phyloP scores from a whole-genome alignment of 2,888 invertebrate genomes.

The Latrodectus elegans region DNA sequence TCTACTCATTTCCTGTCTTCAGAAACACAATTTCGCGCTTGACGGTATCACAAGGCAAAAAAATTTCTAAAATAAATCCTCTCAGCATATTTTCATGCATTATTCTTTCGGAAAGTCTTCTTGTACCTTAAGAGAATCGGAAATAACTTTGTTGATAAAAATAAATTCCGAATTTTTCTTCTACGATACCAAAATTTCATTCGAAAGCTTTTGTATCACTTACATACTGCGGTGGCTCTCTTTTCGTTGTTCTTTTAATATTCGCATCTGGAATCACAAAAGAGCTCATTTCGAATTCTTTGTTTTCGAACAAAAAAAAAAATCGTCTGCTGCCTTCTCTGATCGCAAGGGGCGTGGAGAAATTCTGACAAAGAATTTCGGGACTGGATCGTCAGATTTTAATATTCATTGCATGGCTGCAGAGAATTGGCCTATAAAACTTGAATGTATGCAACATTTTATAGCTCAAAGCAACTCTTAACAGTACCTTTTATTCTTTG shows the following conservation, averaged over 20 bases:
- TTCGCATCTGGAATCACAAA: conserved; percentile 43
- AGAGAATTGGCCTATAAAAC: conserved; percentile 25
- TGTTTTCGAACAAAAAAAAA: neutral
- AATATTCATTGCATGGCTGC: conserved; percentile 25
- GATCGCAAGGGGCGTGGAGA: neutral
- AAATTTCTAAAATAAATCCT: neutral
- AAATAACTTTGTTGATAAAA: conserved; percentile 1
- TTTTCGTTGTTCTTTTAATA: conserved; percentile 33
- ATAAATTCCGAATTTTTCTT: neutral
- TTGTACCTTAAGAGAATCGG: neutral
- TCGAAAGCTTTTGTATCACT: conserved; percentile 25
- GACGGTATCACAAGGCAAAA: neutral
- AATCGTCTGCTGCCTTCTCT: neutral
- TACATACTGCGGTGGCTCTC: neutral
- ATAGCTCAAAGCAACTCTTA: neutral
- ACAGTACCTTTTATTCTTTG: neutral
- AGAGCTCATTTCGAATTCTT: conserved; percentile 27
- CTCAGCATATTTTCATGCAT: neutral
- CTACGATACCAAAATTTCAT: neutral
- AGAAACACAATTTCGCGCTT: neutral
- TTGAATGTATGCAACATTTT: conserved; percentile 37
- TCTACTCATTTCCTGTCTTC: neutral
- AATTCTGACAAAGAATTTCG: conserved; percentile 15
- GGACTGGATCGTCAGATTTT: conserved; percentile 3
- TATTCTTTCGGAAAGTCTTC: neutral